Conservation (phyloP, 2,113 vertebrate genomes). For the Reinhardtius hippoglossoides region DNA sequence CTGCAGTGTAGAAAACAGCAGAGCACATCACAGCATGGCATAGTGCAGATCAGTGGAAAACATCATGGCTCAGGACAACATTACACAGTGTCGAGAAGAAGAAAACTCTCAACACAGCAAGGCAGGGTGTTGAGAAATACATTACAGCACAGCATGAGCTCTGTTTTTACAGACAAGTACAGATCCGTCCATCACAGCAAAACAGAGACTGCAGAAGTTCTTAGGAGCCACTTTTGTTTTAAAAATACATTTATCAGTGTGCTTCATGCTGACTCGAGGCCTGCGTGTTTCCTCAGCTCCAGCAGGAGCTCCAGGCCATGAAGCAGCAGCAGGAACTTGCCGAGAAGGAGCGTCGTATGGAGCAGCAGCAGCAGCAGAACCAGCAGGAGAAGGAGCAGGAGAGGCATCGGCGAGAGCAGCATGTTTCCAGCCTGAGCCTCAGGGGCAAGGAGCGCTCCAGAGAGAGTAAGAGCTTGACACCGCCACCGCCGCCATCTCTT, state of each 20-base stretch:
- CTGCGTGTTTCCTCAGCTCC: constrained; percentile 85
- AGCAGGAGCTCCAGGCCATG: constrained; percentile 98
- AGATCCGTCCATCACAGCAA: constrained; percentile 40
- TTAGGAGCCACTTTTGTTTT: constrained; percentile 27
- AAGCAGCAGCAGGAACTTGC: constrained; percentile 97
- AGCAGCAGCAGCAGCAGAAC: constrained; percentile 93
- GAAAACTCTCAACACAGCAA: constrained; percentile 46
- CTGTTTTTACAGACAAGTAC: constrained; percentile 28
- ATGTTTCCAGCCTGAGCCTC: constrained; percentile 89
- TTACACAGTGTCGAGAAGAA: constrained; percentile 44
- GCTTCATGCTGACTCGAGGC: constrained; percentile 40
- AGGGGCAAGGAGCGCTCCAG: constrained; percentile 93
- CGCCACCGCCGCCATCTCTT: constrained; percentile 26
- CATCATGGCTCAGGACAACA: constrained; percentile 35
- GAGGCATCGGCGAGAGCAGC: constrained; percentile 91
- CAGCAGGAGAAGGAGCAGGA: constrained; percentile 96
- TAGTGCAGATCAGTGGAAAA: constrained; percentile 57
- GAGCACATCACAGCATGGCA: constrained; percentile 43
- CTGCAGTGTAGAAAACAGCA: constrained; percentile 20
- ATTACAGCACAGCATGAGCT: constrained; percentile 48
- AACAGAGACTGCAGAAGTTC: constrained; percentile 28
- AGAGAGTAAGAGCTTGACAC: constrained; percentile 91
- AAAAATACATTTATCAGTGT: constrained; percentile 38
- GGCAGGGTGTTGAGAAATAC: constrained; percentile 30
- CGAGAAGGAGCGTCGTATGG: constrained; percentile 96